phyloP scores from a whole-genome alignment of 2,113 vertebrate species.

The Anser brachyrhynchus region DNA sequence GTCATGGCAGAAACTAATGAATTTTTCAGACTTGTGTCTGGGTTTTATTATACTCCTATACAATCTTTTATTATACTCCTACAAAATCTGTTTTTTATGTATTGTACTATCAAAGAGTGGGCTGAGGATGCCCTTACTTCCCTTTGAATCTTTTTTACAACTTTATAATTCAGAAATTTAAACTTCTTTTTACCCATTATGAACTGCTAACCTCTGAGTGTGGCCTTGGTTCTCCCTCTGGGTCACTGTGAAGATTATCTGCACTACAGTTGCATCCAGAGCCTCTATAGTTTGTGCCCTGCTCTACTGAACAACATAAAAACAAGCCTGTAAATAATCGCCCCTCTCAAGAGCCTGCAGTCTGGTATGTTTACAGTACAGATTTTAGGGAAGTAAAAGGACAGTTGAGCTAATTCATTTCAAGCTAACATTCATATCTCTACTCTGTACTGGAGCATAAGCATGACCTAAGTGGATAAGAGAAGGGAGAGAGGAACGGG shows the following conservation, averaged over 20 bases:
- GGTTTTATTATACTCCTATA: slow-evolving; percentile 65
- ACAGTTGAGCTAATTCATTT: not conserved
- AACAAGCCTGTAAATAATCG: slow-evolving; percentile 13
- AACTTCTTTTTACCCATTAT: slow-evolving; percentile 4
- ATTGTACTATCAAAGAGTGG: slow-evolving; percentile 28
- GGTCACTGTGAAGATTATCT: not conserved
- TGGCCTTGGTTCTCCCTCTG: not conserved
- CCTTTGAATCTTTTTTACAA: slow-evolving; percentile 63
- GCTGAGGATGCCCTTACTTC: slow-evolving; percentile 31
- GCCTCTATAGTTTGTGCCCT: not conserved
- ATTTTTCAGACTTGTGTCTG: slow-evolving; percentile 65
- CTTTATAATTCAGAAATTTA: slow-evolving; percentile 65
- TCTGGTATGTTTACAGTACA: not conserved
- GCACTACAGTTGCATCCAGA: not conserved
- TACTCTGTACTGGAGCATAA: accelerated
- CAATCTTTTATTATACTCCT: slow-evolving; percentile 69
- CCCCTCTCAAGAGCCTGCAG: not conserved
- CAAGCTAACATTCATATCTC: not conserved
- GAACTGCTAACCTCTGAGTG: not conserved
- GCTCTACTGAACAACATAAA: not conserved
- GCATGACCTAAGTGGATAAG: accelerated
- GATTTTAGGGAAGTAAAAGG: not conserved
- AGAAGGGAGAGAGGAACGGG: not conserved
- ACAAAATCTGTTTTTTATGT: slow-evolving; percentile 48
- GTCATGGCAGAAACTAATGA: slow-evolving; percentile 53